Conservation (phyloP, 2,113 vertebrate species). For the Forbesichthys papilliferus region DNA sequence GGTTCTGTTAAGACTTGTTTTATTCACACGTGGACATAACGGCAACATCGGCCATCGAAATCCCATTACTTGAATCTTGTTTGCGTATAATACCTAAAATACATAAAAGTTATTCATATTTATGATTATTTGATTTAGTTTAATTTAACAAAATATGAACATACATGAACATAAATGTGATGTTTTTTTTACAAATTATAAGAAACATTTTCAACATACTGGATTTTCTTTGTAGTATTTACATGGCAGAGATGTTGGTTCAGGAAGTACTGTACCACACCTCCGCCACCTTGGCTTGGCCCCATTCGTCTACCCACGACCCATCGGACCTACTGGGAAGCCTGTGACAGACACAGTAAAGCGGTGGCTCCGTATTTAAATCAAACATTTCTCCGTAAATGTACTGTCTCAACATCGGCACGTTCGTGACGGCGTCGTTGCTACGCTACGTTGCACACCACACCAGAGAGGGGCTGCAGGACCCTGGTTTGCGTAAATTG, state of each 20-base stretch:
- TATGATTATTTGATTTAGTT: background rate
- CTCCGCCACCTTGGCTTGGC: background rate
- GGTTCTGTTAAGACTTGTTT: conserved; percentile 15
- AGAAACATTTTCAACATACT: conserved; percentile 1
- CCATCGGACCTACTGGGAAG: conserved; percentile 67
- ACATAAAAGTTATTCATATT: background rate
- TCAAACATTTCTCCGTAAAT: conserved; percentile 40
- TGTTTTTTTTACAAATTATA: too few relatives aligned
- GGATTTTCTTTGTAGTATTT: background rate
- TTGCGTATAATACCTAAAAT: background rate
- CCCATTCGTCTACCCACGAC: conserved; percentile 55
- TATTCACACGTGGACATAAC: background rate
- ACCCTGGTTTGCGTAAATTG: conserved; percentile 14
- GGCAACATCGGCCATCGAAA: conserved; percentile 3
- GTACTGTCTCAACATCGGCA: conserved; percentile 24
- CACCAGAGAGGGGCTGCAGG: conserved; percentile 11
- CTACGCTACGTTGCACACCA: background rate
- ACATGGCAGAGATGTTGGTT: conserved; percentile 22
- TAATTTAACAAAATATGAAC: background rate
- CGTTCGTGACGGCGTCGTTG: conserved; percentile 20
- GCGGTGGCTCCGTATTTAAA: conserved; percentile 39
- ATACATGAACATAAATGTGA: background rate
- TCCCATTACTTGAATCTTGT: background rate
- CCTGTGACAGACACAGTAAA: conserved; percentile 55
- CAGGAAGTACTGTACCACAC: too few relatives aligned